A percentile compares a stretch with the other conserved stretches of the same genome.
phyloP scores from a whole-genome alignment of 1,140 invertebrate species.

The Sesamia nonagrioides region DNA sequence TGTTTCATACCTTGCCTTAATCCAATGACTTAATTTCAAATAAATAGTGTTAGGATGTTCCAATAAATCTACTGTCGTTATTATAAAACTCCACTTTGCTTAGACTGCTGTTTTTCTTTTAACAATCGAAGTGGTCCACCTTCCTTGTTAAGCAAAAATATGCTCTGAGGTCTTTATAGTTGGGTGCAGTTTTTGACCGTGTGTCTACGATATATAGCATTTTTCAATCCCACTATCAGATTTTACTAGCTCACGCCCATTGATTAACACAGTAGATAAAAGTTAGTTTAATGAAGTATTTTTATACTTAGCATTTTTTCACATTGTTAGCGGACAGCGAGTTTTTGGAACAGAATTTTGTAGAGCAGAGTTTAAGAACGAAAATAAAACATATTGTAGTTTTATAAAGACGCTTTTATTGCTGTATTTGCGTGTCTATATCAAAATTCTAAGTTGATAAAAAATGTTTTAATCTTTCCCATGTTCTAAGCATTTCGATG shows the following conservation, averaged over 20 bases:
- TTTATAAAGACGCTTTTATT: neutral
- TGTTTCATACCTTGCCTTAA: too few relatives aligned
- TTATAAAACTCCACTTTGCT: slow-evolving; percentile 79
- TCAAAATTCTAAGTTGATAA: too few relatives aligned
- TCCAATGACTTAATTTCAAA: slow-evolving; percentile 79
- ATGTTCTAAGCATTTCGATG: too few relatives aligned
- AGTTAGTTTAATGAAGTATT: slow-evolving; percentile 81
- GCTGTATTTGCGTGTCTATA: neutral
- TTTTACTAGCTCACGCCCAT: slow-evolving; percentile 80
- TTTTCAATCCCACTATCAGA: slow-evolving; percentile 53
- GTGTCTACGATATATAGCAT: slow-evolving; percentile 25
- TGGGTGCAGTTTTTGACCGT: slow-evolving; percentile 45
- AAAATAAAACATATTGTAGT: neutral
- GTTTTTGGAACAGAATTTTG: slow-evolving; percentile 58
- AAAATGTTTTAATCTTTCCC: too few relatives aligned
- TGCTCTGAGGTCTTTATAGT: slow-evolving; percentile 33
- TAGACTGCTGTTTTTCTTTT: slow-evolving; percentile 61
- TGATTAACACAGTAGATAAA: slow-evolving; percentile 83
- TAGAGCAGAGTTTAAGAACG: slow-evolving; percentile 10
- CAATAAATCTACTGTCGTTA: slow-evolving; percentile 81
- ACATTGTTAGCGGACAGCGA: slow-evolving; percentile 77
- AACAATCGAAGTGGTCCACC: slow-evolving; percentile 26
- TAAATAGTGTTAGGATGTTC: slow-evolving; percentile 80
- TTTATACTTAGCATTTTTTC: slow-evolving; percentile 80
- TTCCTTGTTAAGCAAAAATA: slow-evolving; percentile 27